Base-by-base conservation (phyloP, 2,113 vertebrate genomes). In the Lophius piscatorius region DNA sequence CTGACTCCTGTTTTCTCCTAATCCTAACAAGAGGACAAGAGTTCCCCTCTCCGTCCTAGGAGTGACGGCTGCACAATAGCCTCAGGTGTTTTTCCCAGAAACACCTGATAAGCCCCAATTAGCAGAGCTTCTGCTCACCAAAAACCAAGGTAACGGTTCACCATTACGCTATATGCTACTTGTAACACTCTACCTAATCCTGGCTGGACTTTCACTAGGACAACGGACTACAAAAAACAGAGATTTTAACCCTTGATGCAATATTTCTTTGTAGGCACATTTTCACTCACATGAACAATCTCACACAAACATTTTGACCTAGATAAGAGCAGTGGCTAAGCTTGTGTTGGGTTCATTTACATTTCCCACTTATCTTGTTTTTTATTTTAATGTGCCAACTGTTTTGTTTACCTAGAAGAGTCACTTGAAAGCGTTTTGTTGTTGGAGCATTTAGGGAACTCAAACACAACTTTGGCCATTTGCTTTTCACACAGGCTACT, bases 71-170 rank as follows among this genome's bases (percentile, higher is more conserved):
- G 16, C 48, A 90, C 80, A 88, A 88, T 87, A 40, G 84, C 82
- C 70, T 77, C 69, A 77, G 82, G 84, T 86, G 81, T 39, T 77
- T 83, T 80, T 54, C 61, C 42, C 67, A 73, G 68, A 79, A 86
- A 89, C 84, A 90, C 87, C 87, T 82, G 87, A 91, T 86, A 92
- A 88, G 87, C 74, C 70, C 76, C 80, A 91, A 90, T 92, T 91
- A 90, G 80, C 44, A 41, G 55, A 49, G 29, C 17, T 46, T 55
- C 68, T 63, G 67, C 68, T 70, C 40, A 63, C 47, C 26, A 72
- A 59, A 55, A 76, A 58, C 44, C 68, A 44, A 35, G 35, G 60
- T 34, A 44, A 63, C 41, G 6, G 33, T 11, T 4, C 23, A 55
- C 61, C 48, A 62, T 61, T 58, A 61, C 55, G 44, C 48, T 67